These are phyloP conservation scores for Formica aserva DNA, from an alignment of 2,888 invertebrate species.

Conservation along the genomic window DNA sequence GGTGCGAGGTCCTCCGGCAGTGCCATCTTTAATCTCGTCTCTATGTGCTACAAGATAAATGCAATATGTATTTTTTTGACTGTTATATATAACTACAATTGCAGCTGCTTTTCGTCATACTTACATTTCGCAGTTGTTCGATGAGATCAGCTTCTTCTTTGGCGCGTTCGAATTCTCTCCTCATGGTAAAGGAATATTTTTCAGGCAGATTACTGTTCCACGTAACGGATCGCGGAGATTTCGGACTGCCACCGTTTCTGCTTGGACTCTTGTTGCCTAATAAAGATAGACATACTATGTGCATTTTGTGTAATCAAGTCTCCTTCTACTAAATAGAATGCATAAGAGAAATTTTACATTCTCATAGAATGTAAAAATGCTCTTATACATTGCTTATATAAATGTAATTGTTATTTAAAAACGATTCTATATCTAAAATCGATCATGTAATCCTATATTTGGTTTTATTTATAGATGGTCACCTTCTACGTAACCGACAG, in stretches of 20 bases:
- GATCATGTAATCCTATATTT: not conserved
- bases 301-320: not conserved
- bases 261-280: constrained; percentile 80
- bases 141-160: constrained; percentile 95
- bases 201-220: constrained; percentile 92
- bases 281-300: constrained; percentile 26
- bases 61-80: not conserved
- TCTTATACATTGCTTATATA: constrained; percentile 35
- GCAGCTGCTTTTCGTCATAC: constrained; percentile 70
- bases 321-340: not conserved
- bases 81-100: not conserved
- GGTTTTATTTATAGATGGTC: constrained; percentile 25
- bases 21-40: constrained; percentile 95
- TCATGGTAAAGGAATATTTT: constrained; percentile 96
- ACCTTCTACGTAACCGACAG: constrained; percentile 88
- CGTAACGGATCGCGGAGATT: constrained; percentile 87
- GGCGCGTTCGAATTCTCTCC: constrained; percentile 96
- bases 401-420: not conserved
- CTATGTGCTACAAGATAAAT: constrained; percentile 91
- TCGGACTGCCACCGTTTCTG: constrained; percentile 81
- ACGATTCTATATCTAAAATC: not conserved
- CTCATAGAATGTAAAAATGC: constrained; percentile 15
- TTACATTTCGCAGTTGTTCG: constrained; percentile 93
- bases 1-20: constrained; percentile 94
- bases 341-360: constrained; percentile 39